Percentiles rank a stretch among this genome's conserved stretches.
phyloP scores from a whole-genome alignment of 2,888 invertebrate genomes.

The Diaperis boleti region DNA sequence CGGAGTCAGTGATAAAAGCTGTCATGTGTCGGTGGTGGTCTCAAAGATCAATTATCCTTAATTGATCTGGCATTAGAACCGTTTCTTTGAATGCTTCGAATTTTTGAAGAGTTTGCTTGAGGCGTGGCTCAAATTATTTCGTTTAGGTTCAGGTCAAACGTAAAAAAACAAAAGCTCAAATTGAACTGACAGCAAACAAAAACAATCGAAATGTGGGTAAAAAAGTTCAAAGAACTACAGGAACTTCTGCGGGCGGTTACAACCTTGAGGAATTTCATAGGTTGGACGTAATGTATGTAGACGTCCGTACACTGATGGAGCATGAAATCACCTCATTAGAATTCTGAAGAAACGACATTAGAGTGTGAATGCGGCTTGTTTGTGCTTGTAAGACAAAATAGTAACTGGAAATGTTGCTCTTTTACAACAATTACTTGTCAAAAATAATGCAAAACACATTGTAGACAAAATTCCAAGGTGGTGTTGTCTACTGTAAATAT shows the following conservation, averaged over 20 bases:
- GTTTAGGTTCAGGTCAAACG: neutral
- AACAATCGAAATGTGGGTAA: neutral
- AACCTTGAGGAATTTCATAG: neutral
- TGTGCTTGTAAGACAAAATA: too few relatives aligned
- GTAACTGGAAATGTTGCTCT: too few relatives aligned
- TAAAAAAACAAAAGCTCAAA: conserved; percentile 5
- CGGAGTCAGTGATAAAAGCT: neutral
- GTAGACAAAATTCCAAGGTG: neutral
- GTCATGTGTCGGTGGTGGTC: neutral
- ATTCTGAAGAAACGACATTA: conserved; percentile 1
- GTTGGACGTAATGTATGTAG: neutral
- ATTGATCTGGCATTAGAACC: conserved; percentile 29
- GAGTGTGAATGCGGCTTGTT: neutral
- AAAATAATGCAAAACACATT: too few relatives aligned
- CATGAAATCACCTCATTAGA: conserved; percentile 11
- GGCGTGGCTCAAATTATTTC: conserved; percentile 3
- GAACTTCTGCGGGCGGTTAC: neutral
- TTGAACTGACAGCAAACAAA: conserved; percentile 3
- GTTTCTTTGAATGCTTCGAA: conserved; percentile 1
- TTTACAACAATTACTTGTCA: too few relatives aligned
- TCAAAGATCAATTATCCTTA: conserved; percentile 17
- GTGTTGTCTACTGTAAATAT: neutral
- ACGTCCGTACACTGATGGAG: too few relatives aligned
- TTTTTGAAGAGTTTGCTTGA: conserved; percentile 5
- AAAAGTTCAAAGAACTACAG: conserved; percentile 18